These are phyloP conservation scores for Phyllotis vaccarum DNA, from an alignment of 2,797 vertebrate genomes.

Conservation along the genomic window DNA sequence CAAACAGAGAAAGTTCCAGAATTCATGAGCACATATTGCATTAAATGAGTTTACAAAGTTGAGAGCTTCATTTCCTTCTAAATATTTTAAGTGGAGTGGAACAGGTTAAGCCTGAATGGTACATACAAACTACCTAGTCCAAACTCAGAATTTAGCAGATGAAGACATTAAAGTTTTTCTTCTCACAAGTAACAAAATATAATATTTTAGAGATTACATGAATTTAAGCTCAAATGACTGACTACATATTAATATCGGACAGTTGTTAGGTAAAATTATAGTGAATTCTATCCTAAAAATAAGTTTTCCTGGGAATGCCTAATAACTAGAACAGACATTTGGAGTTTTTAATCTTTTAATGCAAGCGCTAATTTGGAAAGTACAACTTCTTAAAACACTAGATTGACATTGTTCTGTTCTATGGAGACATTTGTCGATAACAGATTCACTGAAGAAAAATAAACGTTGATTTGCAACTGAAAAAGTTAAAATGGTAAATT, in stretches of 20 bases:
- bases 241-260: background rate
- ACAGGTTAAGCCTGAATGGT: slow-evolving; percentile 12
- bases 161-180: slow-evolving; percentile 41
- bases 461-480: background rate
- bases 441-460: background rate
- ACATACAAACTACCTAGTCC: background rate
- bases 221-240: slow-evolving; percentile 64
- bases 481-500: slow-evolving; percentile 54
- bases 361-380: background rate
- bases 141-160: slow-evolving; percentile 44
- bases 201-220: slow-evolving; percentile 44
- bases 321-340: slow-evolving; percentile 53
- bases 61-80: background rate
- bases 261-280: slow-evolving; percentile 58
- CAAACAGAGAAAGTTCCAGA: slow-evolving; percentile 48
- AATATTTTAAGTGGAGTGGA: slow-evolving; percentile 22
- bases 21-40: background rate
- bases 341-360: background rate
- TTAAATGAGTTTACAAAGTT: slow-evolving; percentile 18
- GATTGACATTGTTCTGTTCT: slow-evolving; percentile 1
- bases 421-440: background rate
- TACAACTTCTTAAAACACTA: background rate
- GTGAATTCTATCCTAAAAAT: slow-evolving; percentile 58
- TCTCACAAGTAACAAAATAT: slow-evolving; percentile 37
- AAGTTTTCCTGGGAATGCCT: slow-evolving; percentile 15